Evolutionary conservation across 2,113 vertebrate genomes (phyloP).

Genomic region (Zosterops japonicus): DNA sequence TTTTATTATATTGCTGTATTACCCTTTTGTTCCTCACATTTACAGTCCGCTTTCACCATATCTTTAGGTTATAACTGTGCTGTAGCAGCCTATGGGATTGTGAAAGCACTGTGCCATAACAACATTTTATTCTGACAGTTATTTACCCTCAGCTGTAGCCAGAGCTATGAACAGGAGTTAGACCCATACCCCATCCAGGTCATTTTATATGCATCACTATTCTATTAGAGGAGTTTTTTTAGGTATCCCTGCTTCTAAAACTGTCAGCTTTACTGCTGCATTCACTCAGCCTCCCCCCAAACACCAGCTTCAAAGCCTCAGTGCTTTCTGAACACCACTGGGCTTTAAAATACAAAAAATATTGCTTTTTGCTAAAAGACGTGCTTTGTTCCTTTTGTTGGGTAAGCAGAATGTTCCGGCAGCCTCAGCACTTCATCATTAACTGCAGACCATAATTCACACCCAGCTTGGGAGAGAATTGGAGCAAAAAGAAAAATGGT

Average conservation of each 20-base stretch:
- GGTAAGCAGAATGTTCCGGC: neutral
- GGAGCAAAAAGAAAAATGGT: constrained; percentile 8
- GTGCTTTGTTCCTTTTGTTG: constrained; percentile 29
- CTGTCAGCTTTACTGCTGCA: neutral
- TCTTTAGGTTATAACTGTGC: neutral
- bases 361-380: constrained; percentile 7
- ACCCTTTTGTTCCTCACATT: neutral
- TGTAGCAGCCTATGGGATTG: neutral
- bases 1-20: neutral
- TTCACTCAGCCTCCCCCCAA: neutral
- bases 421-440: constrained; percentile 31
- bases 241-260: neutral
- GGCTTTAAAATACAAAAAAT: neutral
- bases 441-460: neutral
- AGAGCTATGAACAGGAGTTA: neutral
- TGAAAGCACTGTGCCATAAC: neutral
- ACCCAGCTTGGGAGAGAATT: neutral
- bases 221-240: neutral
- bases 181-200: neutral
- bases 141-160: neutral
- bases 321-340: accelerated
- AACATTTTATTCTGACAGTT: neutral
- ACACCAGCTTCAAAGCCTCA: neutral
- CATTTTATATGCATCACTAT: neutral
- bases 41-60: neutral